Percentiles rank a stretch among this genome's conserved stretches.
Conservation (phyloP, 2,888 invertebrate genomes). For the Eupithecia pulchellata region DNA sequence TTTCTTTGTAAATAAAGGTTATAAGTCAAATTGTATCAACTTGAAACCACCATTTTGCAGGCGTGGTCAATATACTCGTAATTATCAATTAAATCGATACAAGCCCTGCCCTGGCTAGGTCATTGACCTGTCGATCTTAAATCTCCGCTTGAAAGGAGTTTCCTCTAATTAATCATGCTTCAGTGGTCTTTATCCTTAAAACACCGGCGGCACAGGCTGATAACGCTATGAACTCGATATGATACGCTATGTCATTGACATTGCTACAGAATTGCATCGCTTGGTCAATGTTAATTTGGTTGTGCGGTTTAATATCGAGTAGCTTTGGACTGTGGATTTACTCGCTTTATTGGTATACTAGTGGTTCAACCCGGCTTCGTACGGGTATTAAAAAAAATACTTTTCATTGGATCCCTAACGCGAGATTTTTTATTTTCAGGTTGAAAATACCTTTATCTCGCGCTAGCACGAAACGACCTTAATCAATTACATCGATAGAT, state of each 20-base stretch:
- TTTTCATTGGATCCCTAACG: too few relatives aligned
- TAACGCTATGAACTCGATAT: conserved; percentile 27
- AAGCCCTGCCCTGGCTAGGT: too few relatives aligned
- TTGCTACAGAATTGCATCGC: conserved; percentile 21
- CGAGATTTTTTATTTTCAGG: too few relatives aligned
- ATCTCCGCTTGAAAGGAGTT: not conserved
- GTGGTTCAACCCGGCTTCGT: too few relatives aligned
- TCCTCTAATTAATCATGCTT: not conserved
- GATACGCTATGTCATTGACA: conserved; percentile 42
- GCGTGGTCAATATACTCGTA: not conserved
- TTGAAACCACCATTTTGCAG: not conserved
- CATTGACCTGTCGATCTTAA: not conserved
- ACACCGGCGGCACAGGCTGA: conserved; percentile 22
- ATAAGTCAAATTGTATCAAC: too few relatives aligned
- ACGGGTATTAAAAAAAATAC: too few relatives aligned
- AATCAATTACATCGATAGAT: too few relatives aligned
- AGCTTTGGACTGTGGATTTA: not conserved
- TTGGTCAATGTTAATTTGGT: conserved; percentile 22
- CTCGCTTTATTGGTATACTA: not conserved
- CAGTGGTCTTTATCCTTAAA: not conserved
- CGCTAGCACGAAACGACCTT: too few relatives aligned
- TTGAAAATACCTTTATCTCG: too few relatives aligned
- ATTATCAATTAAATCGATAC: not conserved
- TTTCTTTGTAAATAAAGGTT: too few relatives aligned
- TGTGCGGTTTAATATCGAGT: conserved; percentile 24